Percentiles rank a stretch among this genome's conserved stretches.
Evolutionary conservation across 2,113 vertebrate species (phyloP).

Genomic region (Nibea coibor): DNA sequence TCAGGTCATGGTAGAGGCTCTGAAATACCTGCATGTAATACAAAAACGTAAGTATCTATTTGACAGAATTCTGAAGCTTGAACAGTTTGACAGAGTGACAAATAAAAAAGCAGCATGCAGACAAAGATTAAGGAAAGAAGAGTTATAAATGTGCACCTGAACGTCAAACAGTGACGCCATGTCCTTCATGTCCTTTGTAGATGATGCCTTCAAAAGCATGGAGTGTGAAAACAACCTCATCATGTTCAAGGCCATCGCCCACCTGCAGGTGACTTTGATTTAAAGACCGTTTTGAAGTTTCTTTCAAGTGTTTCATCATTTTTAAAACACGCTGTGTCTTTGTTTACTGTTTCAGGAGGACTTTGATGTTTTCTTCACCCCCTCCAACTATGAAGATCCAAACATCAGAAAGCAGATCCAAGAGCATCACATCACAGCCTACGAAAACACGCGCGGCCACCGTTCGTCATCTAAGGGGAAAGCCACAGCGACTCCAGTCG

Average conservation of each 20-base stretch:
- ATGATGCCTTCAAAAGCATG: conserved; percentile 86
- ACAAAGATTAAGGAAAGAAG: background rate
- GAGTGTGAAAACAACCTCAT: conserved; percentile 86
- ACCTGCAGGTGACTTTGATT: conserved; percentile 86
- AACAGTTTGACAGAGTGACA: background rate
- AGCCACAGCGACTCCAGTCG: conserved; percentile 20
- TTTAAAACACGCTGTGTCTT: background rate
- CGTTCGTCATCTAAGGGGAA: conserved; percentile 52
- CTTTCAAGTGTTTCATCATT: background rate
- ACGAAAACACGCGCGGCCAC: conserved; percentile 77
- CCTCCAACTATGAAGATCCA: conserved; percentile 86
- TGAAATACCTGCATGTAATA: conserved; percentile 86
- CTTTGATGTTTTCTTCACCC: conserved; percentile 91
- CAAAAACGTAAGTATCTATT: conserved; percentile 84
- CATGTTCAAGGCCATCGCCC: conserved; percentile 87
- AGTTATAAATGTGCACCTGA: background rate
- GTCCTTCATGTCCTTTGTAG: conserved; percentile 73
- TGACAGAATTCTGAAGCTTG: background rate
- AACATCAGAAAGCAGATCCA: conserved; percentile 84
- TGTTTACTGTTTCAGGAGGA: conserved; percentile 83
- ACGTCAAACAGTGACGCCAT: background rate
- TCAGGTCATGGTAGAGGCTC: conserved; percentile 86
- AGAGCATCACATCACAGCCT: conserved; percentile 86
- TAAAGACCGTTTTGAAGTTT: background rate
- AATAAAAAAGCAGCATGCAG: background rate